A percentile compares a stretch with the other conserved stretches of the same genome.
phyloP scores from a whole-genome alignment of 2,113 vertebrate species.

The Neodontobutis hainanensis region DNA sequence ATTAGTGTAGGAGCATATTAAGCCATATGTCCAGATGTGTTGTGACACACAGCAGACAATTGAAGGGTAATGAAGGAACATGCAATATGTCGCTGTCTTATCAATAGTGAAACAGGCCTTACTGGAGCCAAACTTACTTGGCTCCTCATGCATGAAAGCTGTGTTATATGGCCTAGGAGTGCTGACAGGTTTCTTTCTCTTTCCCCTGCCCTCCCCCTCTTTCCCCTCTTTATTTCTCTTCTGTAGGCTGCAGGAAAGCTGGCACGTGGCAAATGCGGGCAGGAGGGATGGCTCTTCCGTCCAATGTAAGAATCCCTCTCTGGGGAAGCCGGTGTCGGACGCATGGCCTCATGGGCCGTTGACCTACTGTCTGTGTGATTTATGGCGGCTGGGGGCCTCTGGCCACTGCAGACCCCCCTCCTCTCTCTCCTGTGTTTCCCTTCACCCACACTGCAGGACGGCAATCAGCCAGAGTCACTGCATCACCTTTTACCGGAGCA shows the following conservation, averaged over 20 bases:
- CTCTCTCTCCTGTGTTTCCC: conserved; percentile 53
- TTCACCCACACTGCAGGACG: conserved; percentile 47
- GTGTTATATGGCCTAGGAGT: conserved; percentile 75
- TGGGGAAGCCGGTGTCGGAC: conserved; percentile 62
- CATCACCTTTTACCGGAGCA: conserved; percentile 29
- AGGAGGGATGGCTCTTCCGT: conserved; percentile 68
- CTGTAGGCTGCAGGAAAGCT: conserved; percentile 62
- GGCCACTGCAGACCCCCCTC: conserved; percentile 68
- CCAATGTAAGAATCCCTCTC: conserved; percentile 55
- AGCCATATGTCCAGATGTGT: conserved; percentile 34
- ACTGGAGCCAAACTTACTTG: conserved; percentile 64
- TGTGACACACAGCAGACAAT: conserved; percentile 30
- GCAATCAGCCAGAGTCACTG: conserved; percentile 47
- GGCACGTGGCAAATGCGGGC: conserved; percentile 54
- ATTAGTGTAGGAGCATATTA: conserved; percentile 27
- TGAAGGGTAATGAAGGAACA: conserved; percentile 45
- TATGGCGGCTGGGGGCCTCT: conserved; percentile 70
- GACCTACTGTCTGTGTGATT: conserved; percentile 73
- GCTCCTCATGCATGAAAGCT: conserved; percentile 65
- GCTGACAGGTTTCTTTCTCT: conserved; percentile 78
- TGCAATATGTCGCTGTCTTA: conserved; percentile 49
- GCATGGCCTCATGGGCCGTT: conserved; percentile 68
- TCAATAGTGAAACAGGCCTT: conserved; percentile 47
- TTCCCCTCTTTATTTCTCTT: conserved; percentile 39
- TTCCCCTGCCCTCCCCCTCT: conserved; percentile 17